Evolutionary conservation across 2,113 vertebrate species (phyloP).

Genomic region (Periophthalmodon schlosseri): DNA sequence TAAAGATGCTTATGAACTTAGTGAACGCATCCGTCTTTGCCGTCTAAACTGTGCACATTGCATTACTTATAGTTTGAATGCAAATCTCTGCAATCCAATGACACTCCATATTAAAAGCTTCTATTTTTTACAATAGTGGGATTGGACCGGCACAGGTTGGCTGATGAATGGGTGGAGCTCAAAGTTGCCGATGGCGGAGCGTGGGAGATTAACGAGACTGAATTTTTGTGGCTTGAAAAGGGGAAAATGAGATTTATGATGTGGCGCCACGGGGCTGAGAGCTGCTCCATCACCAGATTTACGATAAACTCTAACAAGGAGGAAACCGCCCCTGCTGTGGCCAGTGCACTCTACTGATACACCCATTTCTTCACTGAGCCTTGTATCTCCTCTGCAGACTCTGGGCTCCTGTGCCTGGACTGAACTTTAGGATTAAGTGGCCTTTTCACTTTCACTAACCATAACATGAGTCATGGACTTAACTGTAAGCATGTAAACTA

Average conservation of each 20-base stretch:
- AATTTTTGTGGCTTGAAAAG: conserved; percentile 75
- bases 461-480: conserved; percentile 43
- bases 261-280: conserved; percentile 69
- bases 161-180: conserved; percentile 76
- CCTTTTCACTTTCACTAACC: conserved; percentile 36
- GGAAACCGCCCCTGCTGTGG: conserved; percentile 73
- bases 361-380: conserved; percentile 57
- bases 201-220: conserved; percentile 79
- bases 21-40: conserved; percentile 29
- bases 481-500: conserved; percentile 9
- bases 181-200: conserved; percentile 75
- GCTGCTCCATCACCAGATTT: conserved; percentile 82
- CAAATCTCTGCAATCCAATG: conserved; percentile 38
- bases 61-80: conserved; percentile 40
- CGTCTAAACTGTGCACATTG: conserved; percentile 29
- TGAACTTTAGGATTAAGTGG: conserved; percentile 42
- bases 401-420: conserved; percentile 39
- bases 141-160: conserved; percentile 64
- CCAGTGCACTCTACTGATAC: conserved; percentile 67
- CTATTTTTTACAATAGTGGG: conserved; percentile 23
- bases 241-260: conserved; percentile 81
- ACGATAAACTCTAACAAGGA: conserved; percentile 78
- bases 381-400: conserved; percentile 36
- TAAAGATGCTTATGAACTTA: conserved; percentile 50
- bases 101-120: conserved; percentile 17